These are phyloP conservation scores for Anneissia japonica DNA, from an alignment of 35 echinoderm and acorn worm species.

Conservation along the genomic window DNA sequence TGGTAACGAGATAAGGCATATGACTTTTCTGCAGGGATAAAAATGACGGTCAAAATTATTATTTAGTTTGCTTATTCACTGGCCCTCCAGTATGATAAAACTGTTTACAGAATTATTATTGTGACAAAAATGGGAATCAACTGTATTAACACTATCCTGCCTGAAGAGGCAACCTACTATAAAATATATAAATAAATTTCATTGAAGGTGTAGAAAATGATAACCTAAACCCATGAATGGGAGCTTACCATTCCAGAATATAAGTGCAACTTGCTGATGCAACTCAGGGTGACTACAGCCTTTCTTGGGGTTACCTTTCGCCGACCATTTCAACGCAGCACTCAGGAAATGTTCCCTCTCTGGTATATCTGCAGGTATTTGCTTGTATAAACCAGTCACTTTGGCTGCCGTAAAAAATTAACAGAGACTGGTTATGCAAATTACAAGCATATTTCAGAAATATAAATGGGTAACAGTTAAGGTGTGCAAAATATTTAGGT, in stretches of 20 bases:
- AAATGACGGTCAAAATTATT: neutral
- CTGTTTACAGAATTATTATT: no score
- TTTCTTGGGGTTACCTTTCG: conserved; percentile 11
- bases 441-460: neutral
- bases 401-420: conserved; percentile 26
- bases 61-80: no score
- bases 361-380: conserved; percentile 45
- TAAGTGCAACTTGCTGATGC: conserved; percentile 65
- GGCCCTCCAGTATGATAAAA: no score
- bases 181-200: no score
- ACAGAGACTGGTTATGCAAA: no score
- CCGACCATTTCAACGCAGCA: conserved; percentile 67
- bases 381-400: conserved; percentile 43
- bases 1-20: conserved; percentile 72
- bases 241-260: conserved; percentile 78
- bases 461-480: neutral
- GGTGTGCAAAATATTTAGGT: neutral
- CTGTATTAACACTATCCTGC: no score
- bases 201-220: no score
- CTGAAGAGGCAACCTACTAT: no score
- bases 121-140: no score
- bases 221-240: neutral
- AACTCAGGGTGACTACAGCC: conserved; percentile 57
- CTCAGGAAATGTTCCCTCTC: conserved; percentile 63
- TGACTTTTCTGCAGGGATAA: conserved; percentile 66